Evolutionary conservation across 2,113 vertebrate species (phyloP).

Genomic region (Oxyura jamaicensis): DNA sequence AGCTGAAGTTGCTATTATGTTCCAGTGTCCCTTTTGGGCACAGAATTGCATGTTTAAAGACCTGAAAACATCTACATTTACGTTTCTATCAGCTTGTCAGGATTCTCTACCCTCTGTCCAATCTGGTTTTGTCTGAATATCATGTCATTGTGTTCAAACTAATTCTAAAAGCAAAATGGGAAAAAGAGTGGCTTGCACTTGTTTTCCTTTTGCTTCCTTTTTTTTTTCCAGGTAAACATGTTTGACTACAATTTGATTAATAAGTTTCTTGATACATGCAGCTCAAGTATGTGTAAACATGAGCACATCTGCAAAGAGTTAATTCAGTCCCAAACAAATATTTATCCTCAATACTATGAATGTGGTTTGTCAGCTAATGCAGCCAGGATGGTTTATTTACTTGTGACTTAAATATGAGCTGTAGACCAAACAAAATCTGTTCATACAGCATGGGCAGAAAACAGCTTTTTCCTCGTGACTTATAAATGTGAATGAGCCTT

Average conservation of each 20-base stretch:
- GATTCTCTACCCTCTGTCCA: neutral
- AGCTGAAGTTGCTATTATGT: neutral
- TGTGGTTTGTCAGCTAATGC: slow-evolving; percentile 44
- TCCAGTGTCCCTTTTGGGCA: neutral
- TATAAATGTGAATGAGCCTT: slow-evolving; percentile 42
- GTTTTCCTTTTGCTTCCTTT: neutral
- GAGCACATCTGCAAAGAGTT: slow-evolving; percentile 4
- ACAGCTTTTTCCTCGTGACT: slow-evolving; percentile 30
- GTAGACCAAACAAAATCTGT: slow-evolving; percentile 69
- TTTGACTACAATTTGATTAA: neutral
- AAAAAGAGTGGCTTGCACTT: neutral
- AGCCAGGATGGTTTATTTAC: slow-evolving; percentile 56
- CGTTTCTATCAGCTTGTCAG: neutral
- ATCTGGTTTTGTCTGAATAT: neutral
- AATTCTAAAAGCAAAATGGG: neutral
- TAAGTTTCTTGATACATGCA: neutral
- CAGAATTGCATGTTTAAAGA: neutral
- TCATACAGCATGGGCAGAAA: slow-evolving; percentile 39
- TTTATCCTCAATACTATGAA: slow-evolving; percentile 8
- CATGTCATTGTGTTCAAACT: neutral
- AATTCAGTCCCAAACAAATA: slow-evolving; percentile 32
- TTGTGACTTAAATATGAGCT: slow-evolving; percentile 56
- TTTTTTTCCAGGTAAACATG: neutral
- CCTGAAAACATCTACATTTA: neutral
- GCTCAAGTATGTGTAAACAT: neutral